Evolutionary conservation across 2,113 vertebrate genomes (phyloP).

Genomic region (Heliornis fulica): DNA sequence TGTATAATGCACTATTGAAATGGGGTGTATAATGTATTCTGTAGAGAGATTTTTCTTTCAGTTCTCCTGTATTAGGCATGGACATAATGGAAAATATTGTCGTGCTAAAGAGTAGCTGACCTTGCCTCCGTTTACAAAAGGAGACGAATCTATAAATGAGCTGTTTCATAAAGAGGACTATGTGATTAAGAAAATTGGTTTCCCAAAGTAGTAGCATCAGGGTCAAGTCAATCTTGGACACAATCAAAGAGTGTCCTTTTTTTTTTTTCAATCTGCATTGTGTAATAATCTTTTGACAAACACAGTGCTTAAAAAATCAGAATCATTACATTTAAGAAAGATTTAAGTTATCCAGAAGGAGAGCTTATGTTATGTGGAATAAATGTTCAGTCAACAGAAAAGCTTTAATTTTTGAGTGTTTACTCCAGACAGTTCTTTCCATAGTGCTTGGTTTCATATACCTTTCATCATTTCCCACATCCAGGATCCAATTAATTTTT

Average conservation of each 20-base stretch:
- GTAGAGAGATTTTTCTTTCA: background rate
- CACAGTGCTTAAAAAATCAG: conserved; percentile 7
- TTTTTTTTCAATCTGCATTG: conserved; percentile 10
- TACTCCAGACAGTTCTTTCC: background rate
- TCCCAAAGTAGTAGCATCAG: conserved; percentile 35
- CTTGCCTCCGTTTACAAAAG: conserved; percentile 24
- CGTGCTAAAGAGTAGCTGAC: conserved; percentile 40
- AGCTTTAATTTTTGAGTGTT: conserved; percentile 44
- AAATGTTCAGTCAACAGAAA: conserved; percentile 40
- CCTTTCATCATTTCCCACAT: background rate
- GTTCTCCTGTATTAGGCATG: background rate
- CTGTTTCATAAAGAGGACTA: conserved; percentile 50
- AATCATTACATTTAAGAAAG: conserved; percentile 53
- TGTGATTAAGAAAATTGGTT: conserved; percentile 56
- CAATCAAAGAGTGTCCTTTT: conserved; percentile 36
- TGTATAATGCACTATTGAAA: conserved; percentile 14
- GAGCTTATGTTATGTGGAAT: conserved; percentile 36
- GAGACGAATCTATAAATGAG: conserved; percentile 57
- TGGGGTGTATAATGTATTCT: background rate
- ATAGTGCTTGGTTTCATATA: conserved; percentile 3
- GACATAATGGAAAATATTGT: conserved; percentile 10
- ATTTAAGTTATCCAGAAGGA: background rate
- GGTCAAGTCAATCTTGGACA: conserved; percentile 65
- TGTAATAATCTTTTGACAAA: conserved; percentile 64
- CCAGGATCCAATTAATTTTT: background rate